phyloP scores from a whole-genome alignment of 2,113 vertebrate genomes.

The Cettia cetti region DNA sequence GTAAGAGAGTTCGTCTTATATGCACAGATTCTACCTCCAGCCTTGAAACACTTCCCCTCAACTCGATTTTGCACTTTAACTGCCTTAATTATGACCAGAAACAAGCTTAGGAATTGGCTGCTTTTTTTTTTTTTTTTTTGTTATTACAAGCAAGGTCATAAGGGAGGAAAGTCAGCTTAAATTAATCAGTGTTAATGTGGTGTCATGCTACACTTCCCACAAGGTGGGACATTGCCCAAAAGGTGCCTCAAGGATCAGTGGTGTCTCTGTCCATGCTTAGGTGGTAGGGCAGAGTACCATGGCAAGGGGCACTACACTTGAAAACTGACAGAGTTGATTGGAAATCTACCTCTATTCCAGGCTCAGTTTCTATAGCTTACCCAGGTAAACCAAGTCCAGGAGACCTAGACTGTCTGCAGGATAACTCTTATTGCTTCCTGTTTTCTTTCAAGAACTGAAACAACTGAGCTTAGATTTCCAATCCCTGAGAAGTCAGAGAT shows the following conservation, averaged over 20 bases:
- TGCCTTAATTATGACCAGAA: not conserved
- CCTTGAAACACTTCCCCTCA: not conserved
- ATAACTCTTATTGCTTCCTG: not conserved
- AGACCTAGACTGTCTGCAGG: not conserved
- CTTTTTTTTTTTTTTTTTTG: accelerated
- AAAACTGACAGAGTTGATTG: accelerated
- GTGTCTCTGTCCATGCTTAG: accelerated
- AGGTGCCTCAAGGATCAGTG: not conserved
- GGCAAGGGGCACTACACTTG: not conserved
- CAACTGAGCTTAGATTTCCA: not conserved
- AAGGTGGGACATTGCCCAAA: accelerated
- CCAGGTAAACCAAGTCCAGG: not conserved
- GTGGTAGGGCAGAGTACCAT: not conserved
- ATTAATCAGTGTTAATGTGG: accelerated
- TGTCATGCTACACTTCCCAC: accelerated
- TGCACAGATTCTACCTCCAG: not conserved
- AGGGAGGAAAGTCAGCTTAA: not conserved
- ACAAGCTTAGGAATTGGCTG: not conserved
- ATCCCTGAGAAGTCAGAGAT: not conserved
- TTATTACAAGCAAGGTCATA: not conserved
- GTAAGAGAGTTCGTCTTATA: not conserved
- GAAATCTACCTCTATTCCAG: not conserved
- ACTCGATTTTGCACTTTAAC: not conserved
- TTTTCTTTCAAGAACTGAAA: not conserved
- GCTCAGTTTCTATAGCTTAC: not conserved